These are phyloP conservation scores for Leptinotarsa undecemlineata DNA, from an alignment of 1,140 invertebrate species.

Conservation along the genomic window DNA sequence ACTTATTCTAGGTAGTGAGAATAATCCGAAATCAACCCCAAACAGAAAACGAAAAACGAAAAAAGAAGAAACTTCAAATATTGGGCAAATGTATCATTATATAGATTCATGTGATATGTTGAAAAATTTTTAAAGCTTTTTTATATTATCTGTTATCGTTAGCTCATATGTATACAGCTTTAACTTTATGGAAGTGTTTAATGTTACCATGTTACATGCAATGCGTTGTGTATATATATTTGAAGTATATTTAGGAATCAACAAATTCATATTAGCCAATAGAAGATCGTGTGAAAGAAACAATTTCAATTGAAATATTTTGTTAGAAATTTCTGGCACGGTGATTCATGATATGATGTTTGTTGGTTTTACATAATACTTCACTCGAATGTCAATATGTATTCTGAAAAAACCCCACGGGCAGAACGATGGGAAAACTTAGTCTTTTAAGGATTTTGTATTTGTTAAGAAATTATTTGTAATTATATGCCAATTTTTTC, in stretches of 20 bases:
- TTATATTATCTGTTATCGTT: background rate
- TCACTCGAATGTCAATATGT: background rate
- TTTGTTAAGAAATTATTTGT: too few species aligned
- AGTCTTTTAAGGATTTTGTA: background rate
- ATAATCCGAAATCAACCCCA: slow-evolving; percentile 77
- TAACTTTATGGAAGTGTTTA: slow-evolving; percentile 38
- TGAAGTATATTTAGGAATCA: background rate
- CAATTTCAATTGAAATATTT: background rate
- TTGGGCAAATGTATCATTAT: slow-evolving; percentile 47
- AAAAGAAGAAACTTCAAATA: slow-evolving; percentile 50
- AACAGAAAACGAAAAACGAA: slow-evolving; percentile 65
- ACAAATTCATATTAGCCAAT: background rate
- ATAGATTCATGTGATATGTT: slow-evolving; percentile 30
- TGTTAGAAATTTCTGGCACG: background rate
- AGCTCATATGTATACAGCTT: slow-evolving; percentile 31
- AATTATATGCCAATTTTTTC: too few species aligned
- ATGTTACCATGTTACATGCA: slow-evolving; percentile 20
- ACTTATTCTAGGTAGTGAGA: slow-evolving; percentile 66
- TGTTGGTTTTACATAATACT: background rate
- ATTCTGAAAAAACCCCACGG: background rate
- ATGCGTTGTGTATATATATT: background rate
- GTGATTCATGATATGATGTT: background rate
- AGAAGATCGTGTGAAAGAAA: background rate
- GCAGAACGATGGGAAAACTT: background rate
- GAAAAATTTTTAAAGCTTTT: slow-evolving; percentile 4